These are phyloP conservation scores for Mus spicilegus DNA, from an alignment of 2,113 vertebrate species.

Conservation along the genomic window DNA sequence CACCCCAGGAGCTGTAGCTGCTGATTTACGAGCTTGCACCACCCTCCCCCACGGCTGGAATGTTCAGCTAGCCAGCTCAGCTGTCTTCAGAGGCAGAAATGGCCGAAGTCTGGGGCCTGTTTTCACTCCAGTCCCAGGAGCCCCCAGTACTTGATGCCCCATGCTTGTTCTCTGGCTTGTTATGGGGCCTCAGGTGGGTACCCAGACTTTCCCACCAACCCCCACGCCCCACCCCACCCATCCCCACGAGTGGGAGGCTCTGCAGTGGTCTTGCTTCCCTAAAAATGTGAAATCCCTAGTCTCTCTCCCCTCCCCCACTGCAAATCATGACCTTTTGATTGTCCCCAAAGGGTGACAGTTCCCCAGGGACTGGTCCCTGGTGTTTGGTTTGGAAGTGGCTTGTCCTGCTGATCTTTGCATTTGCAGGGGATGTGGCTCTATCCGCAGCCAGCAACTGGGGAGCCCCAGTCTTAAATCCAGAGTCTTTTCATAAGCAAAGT, in stretches of 20 bases:
- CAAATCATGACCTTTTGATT: neutral
- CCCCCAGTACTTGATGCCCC: neutral
- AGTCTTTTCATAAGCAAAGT: neutral
- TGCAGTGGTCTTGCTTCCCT: neutral
- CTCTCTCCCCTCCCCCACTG: neutral
- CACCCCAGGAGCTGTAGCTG: neutral
- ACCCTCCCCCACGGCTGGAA: conserved; percentile 67
- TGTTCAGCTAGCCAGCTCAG: neutral
- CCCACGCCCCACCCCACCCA: neutral
- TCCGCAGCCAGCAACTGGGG: neutral
- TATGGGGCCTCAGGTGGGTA: neutral
- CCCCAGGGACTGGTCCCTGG: neutral
- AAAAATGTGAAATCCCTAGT: neutral
- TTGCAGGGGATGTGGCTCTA: neutral
- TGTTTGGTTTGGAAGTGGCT: neutral
- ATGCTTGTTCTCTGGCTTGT: neutral
- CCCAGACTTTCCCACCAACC: neutral
- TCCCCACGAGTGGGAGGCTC: neutral
- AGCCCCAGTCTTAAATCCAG: neutral
- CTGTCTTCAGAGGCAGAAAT: conserved; percentile 2
- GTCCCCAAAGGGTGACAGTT: neutral
- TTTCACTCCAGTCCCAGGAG: neutral
- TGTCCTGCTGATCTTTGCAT: neutral
- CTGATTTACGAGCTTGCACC: neutral
- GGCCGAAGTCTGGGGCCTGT: neutral